These are phyloP conservation scores for Benitochromis conjunctus DNA, from an alignment of 2,113 vertebrate genomes.

Conservation along the genomic window DNA sequence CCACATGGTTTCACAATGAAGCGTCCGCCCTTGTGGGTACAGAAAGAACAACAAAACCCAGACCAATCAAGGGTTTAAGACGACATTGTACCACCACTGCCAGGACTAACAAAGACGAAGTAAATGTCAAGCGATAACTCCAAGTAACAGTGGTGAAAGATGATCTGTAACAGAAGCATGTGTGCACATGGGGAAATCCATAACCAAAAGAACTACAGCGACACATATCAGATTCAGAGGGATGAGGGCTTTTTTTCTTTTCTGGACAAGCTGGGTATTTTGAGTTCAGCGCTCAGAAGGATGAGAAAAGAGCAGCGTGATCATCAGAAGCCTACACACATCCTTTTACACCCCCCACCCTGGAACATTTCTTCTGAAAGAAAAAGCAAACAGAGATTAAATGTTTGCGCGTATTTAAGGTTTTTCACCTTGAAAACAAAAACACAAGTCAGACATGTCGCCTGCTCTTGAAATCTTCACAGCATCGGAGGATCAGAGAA, in stretches of 20 bases:
- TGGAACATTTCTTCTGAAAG: neutral
- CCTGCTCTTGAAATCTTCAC: neutral
- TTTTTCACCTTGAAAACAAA: neutral
- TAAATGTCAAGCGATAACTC: constrained; percentile 39
- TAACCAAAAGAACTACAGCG: neutral
- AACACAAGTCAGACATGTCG: neutral
- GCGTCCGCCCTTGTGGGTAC: neutral
- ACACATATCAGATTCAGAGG: neutral
- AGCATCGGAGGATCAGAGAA: neutral
- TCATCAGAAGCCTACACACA: constrained; percentile 27
- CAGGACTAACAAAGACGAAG: neutral
- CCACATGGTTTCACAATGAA: constrained; percentile 31
- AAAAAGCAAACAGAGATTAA: neutral
- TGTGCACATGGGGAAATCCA: constrained; percentile 35
- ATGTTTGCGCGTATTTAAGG: neutral
- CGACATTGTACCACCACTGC: neutral
- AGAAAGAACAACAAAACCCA: neutral
- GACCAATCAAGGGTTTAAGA: neutral
- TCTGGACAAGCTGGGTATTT: neutral
- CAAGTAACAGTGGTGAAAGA: neutral
- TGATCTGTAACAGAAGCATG: constrained; percentile 32
- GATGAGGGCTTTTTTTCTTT: neutral
- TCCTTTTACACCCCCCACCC: neutral
- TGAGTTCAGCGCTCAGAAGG: neutral
- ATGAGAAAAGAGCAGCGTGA: neutral